Conservation (phyloP, 2,113 vertebrate genomes). For the Upupa epops region DNA sequence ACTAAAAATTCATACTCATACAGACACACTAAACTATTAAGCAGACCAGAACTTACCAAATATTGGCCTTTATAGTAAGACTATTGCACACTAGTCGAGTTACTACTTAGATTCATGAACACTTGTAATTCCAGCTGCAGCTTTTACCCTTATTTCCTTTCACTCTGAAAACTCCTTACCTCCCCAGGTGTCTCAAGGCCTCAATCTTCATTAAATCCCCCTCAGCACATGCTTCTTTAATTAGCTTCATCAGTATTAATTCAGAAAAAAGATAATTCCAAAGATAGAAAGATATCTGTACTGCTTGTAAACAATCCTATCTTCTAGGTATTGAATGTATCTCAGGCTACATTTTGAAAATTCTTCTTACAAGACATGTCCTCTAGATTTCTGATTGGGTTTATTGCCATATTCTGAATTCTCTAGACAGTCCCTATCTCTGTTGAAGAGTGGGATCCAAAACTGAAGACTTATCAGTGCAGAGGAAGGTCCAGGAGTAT, state of each 20-base stretch:
- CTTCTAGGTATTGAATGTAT: neutral
- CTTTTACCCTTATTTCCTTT: neutral
- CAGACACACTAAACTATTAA: neutral
- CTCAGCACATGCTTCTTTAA: neutral
- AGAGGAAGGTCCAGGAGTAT: neutral
- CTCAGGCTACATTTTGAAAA: neutral
- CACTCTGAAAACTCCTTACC: neutral
- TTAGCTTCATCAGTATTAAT: neutral
- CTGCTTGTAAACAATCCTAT: neutral
- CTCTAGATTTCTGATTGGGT: neutral
- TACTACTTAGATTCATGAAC: neutral
- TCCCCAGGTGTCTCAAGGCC: neutral
- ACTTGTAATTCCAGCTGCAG: neutral
- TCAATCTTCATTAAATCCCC: neutral
- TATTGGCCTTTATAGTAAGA: neutral
- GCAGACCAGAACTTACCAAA: neutral
- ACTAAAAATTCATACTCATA: neutral
- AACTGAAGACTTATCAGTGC: neutral
- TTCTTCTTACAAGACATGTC: neutral
- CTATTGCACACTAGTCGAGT: neutral
- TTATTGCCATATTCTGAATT: neutral
- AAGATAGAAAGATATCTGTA: neutral
- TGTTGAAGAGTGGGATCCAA: neutral
- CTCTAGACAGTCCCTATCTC: neutral
- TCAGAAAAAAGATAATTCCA: neutral